Percentiles rank a stretch among this genome's conserved stretches.
Evolutionary conservation across 2,888 invertebrate genomes (phyloP).

Genomic region (Dorcus hopei): DNA sequence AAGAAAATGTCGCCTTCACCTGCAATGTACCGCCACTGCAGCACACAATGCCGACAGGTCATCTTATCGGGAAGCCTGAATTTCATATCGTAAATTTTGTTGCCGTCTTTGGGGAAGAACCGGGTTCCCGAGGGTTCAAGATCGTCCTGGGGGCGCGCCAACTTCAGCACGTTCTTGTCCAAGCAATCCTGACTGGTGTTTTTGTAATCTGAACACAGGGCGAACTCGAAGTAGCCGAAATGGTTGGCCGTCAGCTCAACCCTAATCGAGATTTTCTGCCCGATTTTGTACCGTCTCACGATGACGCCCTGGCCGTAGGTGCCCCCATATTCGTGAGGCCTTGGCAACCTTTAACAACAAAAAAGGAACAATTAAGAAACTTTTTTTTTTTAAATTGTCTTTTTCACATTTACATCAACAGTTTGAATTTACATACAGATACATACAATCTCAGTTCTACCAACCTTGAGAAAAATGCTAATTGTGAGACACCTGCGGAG

Average conservation of each 20-base stretch:
- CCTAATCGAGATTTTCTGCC: slow-evolving; percentile 66
- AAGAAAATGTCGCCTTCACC: slow-evolving; percentile 50
- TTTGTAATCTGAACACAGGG: slow-evolving; percentile 71
- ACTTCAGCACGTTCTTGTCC: slow-evolving; percentile 65
- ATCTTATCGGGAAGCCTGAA: slow-evolving; percentile 55
- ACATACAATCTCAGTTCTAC: not conserved
- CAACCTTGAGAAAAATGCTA: not conserved
- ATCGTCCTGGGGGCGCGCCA: slow-evolving; percentile 48
- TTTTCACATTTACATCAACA: not conserved
- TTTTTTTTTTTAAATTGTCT: slow-evolving; percentile 1
- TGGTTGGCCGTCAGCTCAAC: slow-evolving; percentile 88
- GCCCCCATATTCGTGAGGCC: slow-evolving; percentile 81
- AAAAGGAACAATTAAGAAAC: slow-evolving; percentile 9
- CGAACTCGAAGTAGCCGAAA: slow-evolving; percentile 82
- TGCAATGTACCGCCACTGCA: slow-evolving; percentile 87
- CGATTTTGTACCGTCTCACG: slow-evolving; percentile 72
- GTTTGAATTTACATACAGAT: too few relatives aligned
- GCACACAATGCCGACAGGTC: slow-evolving; percentile 76
- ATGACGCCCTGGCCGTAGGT: slow-evolving; percentile 79
- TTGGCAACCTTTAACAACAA: slow-evolving; percentile 52
- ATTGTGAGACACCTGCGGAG: too few relatives aligned
- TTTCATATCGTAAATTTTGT: slow-evolving; percentile 72
- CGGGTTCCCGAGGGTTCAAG: slow-evolving; percentile 56
- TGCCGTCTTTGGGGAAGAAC: slow-evolving; percentile 75
- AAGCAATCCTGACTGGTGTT: slow-evolving; percentile 74